Percentiles rank a stretch among this genome's conserved stretches.
Conservation (phyloP, 92 coral and sea anemone genomes). For the Zoanthus sansibaricus region DNA sequence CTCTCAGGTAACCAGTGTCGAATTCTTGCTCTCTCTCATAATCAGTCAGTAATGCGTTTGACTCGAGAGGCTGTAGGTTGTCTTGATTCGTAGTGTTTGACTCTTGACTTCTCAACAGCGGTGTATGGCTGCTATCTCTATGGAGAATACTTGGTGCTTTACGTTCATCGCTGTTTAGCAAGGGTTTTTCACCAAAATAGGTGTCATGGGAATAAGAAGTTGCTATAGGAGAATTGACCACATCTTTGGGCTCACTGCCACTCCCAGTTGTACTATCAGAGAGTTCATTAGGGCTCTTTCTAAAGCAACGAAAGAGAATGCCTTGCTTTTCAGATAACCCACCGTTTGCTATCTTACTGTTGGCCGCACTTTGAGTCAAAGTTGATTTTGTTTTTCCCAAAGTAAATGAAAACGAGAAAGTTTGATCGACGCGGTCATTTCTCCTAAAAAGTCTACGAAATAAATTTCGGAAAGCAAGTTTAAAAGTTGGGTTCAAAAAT, state of each 20-base stretch:
- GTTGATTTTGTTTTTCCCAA: conserved; percentile 48
- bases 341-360: conserved; percentile 8
- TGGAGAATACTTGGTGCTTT: background rate
- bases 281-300: background rate
- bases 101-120: conserved; percentile 2
- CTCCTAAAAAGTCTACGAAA: conserved; percentile 60
- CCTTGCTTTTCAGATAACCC: conserved; percentile 9
- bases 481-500: conserved; percentile 92
- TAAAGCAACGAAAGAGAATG: conserved; percentile 2
- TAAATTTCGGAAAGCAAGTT: conserved; percentile 82
- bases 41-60: background rate
- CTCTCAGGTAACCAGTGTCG: conserved; percentile 3
- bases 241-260: conserved; percentile 30
- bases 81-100: background rate
- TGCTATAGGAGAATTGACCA: background rate
- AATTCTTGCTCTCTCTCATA: background rate
- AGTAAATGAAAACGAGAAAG: conserved; percentile 49
- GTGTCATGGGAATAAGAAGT: background rate
- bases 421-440: conserved; percentile 36
- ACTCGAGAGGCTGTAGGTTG: background rate
- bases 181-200: conserved; percentile 8
- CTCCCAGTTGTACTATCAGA: conserved; percentile 38
- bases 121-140: conserved; percentile 17
- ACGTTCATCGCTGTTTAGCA: background rate
- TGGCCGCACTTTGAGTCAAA: background rate